phyloP scores from a whole-genome alignment of 1,140 invertebrate species.

The Drosophila truncata region DNA sequence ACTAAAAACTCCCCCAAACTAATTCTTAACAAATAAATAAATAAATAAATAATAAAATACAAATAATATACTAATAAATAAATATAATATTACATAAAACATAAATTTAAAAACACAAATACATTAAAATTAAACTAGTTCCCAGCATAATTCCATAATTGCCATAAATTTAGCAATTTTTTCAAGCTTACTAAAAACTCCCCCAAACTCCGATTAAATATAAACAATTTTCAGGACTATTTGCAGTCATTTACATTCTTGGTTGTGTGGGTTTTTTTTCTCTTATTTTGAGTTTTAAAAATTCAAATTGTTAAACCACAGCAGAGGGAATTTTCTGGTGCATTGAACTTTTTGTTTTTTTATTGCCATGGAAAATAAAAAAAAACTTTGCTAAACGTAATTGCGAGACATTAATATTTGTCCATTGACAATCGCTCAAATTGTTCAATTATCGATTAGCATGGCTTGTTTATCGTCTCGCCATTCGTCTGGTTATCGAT shows the following conservation, averaged over 20 bases:
- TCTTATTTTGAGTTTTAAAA: neutral
- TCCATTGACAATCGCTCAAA: neutral
- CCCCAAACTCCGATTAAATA: neutral
- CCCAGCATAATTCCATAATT: neutral
- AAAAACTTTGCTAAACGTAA: neutral
- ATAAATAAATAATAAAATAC: too few species aligned
- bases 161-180: neutral
- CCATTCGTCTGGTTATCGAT: conserved; percentile 60
- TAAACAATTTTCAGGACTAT: neutral
- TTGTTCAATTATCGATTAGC: conserved; percentile 29
- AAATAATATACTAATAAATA: too few species aligned
- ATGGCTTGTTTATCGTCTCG: conserved; percentile 19
- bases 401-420: neutral
- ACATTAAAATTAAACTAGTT: neutral
- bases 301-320: conserved; percentile 10
- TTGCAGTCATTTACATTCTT: neutral
- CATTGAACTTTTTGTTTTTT: conserved; percentile 15
- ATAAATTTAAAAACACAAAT: neutral
- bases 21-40: too few species aligned
- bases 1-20: too few species aligned
- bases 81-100: neutral
- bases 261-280: neutral
- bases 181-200: neutral
- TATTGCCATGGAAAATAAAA: neutral
- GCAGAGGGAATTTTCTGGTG: neutral